Evolutionary conservation across 2,113 vertebrate species (phyloP), one percentile per base, ranked within the genome.

Genomic region (Festucalex cinctus): DNA sequence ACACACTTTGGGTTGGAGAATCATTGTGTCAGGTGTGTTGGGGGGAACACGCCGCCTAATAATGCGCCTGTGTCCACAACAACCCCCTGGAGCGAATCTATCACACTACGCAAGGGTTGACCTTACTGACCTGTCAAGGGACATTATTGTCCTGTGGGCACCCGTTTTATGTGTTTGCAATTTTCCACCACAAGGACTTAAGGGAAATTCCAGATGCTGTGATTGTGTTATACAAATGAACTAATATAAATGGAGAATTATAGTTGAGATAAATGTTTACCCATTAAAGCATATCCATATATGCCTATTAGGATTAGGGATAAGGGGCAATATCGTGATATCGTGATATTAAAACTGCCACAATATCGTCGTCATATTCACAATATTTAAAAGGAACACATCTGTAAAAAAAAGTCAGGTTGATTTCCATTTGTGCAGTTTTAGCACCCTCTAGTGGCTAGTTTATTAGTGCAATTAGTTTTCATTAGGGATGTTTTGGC

Each of bases 71-170:
- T 78, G 73, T 75, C 64, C 69, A n/a, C 53, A 63, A 54, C 67
- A 49, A 66, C 63, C 73, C 77, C 85, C 85, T 17, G 46, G 69
- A 63, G 82, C 26, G 83, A 79, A 76, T 75, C 78, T 61, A 71
- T 79, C 70, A 74, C 76, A 74, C 64, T 66, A 70, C 66, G 78
- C n/a, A 0, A 69, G 63, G 71, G 76, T 48, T 85, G 85, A 88
- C 88, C 86, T 88, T 87, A 80, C 49, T 80, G 72, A 59, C 69
- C 66, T 83, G 83, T 88, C 88, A 83, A 10, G 77, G 46, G 61
- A 64, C 64, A 79, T 88, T 71, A 88, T 46, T 79, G 71, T 83
- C 59, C 66, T 20, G 53, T 77, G 70, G 66, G 51, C 51, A 71
- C 28, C 35, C 32, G 70, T 51, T 53, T 41, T 61, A 70, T 64